Base-by-base conservation (phyloP, 2,888 invertebrate species). In the Calameuta filiformis region DNA sequence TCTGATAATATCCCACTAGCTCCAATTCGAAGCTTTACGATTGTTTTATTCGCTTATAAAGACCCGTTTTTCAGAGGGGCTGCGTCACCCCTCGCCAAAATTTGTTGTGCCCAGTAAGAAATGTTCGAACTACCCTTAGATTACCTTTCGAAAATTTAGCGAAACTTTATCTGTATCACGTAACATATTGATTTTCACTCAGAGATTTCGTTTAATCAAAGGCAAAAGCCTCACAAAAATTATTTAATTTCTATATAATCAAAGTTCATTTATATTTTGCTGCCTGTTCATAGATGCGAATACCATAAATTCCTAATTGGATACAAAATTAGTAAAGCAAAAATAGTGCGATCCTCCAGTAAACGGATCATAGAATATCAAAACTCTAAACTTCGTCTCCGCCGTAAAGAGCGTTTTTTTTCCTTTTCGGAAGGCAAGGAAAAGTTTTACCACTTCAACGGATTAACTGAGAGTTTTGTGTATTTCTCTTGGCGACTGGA, bases 361-460 rank as follows among this genome's bases (percentile, higher is more conserved):
- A 9, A 56, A 56, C 23, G 56, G 56, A 56, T 15, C 4, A 56
- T 9, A 6, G 9, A 56, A 56, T 56, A 56, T 56, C 56, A 15
- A 23, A 23, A 23, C 23, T 56, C 56, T 23, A 2, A 23, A 23
- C 23, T 56, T 15, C 23, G 85, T 92, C 92, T 92, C 91, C 78
- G 40, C 31, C 68, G 30, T 73, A 75, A 30, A 73, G 76, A 75
- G 68, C 3, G 0, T 11, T 35, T 40, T 80, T 78, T 81, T 77
- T 12, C 69, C 73, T 69, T 35, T 68, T 34, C 68, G 77, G 73
- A 77, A 73, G 79, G 69, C 35, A 69, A 56, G 75, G 35, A 56
- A 79, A 83, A 83, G 68, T 80, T 81, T 79, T 71, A 68, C 73
- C 77, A 79, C 79, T 83, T 83, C 80, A 83, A 75, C 69, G 79